Conservation (phyloP, 2,888 invertebrate genomes). For the Drosophila ezoana region DNA sequence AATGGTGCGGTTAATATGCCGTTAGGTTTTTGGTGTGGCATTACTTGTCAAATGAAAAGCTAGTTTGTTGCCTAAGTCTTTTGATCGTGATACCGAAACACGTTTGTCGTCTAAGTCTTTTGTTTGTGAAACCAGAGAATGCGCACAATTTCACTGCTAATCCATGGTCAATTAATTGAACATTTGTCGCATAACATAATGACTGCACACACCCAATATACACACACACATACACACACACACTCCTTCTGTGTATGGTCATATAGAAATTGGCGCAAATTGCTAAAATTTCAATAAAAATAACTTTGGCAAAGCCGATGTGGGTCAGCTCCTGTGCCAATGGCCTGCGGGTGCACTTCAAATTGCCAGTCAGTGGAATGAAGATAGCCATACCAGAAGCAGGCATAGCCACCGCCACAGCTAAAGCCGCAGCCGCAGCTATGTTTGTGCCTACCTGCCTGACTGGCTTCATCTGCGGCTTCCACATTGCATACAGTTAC, state of each 20-base stretch:
- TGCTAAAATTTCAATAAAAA: conserved; percentile 75
- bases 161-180: conserved; percentile 60
- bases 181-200: conserved; percentile 63
- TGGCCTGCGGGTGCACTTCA: conserved; percentile 74
- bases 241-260: conserved; percentile 9
- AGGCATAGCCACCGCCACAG: conserved; percentile 9
- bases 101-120: conserved; percentile 51
- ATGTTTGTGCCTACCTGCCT: conserved; percentile 15
- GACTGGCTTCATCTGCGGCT: conserved; percentile 41
- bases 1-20: conserved; percentile 58
- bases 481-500: conserved; percentile 70
- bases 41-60: conserved; percentile 38
- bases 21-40: conserved; percentile 55
- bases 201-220: conserved; percentile 13
- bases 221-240: not conserved
- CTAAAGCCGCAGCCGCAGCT: conserved; percentile 5
- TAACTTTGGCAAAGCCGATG: conserved; percentile 64
- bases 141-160: conserved; percentile 63
- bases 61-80: conserved; percentile 23
- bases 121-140: conserved; percentile 43
- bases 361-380: conserved; percentile 67
- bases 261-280: conserved; percentile 65
- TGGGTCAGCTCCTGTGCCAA: conserved; percentile 66
- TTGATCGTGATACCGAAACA: conserved; percentile 43
- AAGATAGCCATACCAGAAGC: conserved; percentile 53